A percentile compares a stretch with the other conserved stretches of the same genome.
Evolutionary conservation across 2,113 vertebrate species (phyloP).

Genomic region (Tachuris rubrigastra): DNA sequence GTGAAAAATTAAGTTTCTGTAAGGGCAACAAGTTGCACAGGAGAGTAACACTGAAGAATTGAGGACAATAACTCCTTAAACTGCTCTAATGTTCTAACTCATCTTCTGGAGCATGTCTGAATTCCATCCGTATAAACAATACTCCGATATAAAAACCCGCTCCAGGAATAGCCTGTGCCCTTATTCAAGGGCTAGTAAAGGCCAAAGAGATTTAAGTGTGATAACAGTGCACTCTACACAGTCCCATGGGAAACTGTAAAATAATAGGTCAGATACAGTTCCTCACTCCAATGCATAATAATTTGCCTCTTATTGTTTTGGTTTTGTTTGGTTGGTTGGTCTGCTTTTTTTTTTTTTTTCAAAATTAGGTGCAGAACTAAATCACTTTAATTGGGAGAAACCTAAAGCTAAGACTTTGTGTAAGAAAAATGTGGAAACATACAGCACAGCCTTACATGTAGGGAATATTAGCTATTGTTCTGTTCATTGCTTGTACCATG

Average conservation of each 20-base stretch:
- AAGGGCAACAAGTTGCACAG: neutral
- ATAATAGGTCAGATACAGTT: neutral
- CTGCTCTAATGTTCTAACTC: rapidly evolving
- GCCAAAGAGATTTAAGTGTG: neutral
- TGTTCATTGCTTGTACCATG: neutral
- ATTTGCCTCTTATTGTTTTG: neutral
- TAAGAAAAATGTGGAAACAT: neutral
- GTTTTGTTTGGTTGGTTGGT: neutral
- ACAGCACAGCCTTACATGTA: neutral
- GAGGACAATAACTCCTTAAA: neutral
- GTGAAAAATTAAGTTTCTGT: neutral
- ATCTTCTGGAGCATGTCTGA: neutral
- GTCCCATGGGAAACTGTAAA: neutral
- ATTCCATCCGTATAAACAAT: neutral
- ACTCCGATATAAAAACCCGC: neutral
- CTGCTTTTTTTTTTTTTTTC: neutral
- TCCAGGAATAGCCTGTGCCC: neutral
- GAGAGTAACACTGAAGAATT: neutral
- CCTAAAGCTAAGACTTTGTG: neutral
- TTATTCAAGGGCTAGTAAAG: neutral
- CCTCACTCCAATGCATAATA: neutral
- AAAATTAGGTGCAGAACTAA: neutral
- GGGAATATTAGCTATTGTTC: neutral
- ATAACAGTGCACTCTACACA: neutral
- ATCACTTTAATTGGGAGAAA: neutral